phyloP scores from a whole-genome alignment of 1,140 invertebrate genomes.

The Agraylea sexmaculata region DNA sequence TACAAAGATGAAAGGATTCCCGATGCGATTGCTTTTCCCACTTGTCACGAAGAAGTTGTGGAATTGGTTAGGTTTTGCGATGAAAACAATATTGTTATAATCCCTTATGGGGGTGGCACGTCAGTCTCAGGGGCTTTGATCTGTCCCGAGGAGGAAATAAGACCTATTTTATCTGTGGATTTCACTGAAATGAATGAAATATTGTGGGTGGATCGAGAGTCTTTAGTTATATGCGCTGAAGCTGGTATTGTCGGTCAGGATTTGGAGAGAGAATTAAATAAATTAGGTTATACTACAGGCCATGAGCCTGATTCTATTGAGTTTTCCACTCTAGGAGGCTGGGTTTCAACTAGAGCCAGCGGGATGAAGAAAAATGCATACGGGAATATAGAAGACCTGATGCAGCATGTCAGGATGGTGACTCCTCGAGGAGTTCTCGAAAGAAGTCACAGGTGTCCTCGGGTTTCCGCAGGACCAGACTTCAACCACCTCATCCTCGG shows the following conservation, averaged over 20 bases:
- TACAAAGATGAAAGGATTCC: constrained; percentile 49
- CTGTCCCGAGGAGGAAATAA: constrained; percentile 48
- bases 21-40: constrained; percentile 57
- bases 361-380: constrained; percentile 75
- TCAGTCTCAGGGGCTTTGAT: constrained; percentile 54
- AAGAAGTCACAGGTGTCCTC: constrained; percentile 46
- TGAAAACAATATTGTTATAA: constrained; percentile 48
- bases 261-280: constrained; percentile 37
- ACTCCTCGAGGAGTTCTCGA: constrained; percentile 51
- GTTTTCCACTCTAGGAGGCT: constrained; percentile 63
- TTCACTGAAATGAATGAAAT: constrained; percentile 59
- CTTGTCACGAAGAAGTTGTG: constrained; percentile 45
- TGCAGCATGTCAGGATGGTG: constrained; percentile 55
- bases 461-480: constrained; percentile 58
- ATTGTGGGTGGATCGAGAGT: constrained; percentile 55
- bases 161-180: constrained; percentile 56
- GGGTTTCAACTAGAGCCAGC: constrained; percentile 64
- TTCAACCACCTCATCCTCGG: constrained; percentile 61
- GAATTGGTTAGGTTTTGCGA: constrained; percentile 47
- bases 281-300: constrained; percentile 40
- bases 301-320: constrained; percentile 70
- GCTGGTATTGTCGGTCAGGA: constrained; percentile 60
- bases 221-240: constrained; percentile 49
- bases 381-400: constrained; percentile 61
- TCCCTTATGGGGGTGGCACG: constrained; percentile 64